Base-by-base conservation (phyloP, 2,113 vertebrate genomes). In the Xyliphius kryptos region DNA sequence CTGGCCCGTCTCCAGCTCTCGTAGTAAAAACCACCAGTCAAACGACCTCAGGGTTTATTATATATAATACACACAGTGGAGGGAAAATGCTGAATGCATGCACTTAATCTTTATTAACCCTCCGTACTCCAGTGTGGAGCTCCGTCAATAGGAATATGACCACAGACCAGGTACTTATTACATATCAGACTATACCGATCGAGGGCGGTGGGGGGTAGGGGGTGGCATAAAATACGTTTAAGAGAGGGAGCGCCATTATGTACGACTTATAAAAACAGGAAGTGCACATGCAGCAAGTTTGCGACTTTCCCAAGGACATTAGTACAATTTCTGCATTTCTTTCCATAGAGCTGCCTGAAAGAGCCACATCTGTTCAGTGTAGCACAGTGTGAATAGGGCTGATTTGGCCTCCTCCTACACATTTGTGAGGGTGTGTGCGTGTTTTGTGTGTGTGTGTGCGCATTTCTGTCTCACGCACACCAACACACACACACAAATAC, bases 81-180 rank as follows among this genome's bases (percentile, higher is more conserved):
- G 9, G 54, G 19, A 59, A 46, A 59, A 60, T 10, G 70, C 72
- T 69, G 49, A 77, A 77, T 70, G 66, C 68, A 72, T 80, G 60
- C 58, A 44, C 69, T 70, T 8, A 21, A 15, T 63, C 3, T 14
- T 41, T 53, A 46, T 59, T 47, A 14, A 8, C 43, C n/a, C 20
- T 41, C 26, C 4, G 4, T 6, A 6, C 4, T 32, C 26, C 26
- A 32, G 26, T 6, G 26, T 32, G 26, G 26, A 6, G 26, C 26
- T 3, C 26, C 26, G 26, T 32, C 26, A 6, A 32, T 32, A 32
- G 1, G 26, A 6, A 32, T 3, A 32, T 6, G 4, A 6, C 26
- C 26, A 32, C 1, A 6, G 26, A 32, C 4, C 26, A 6, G 26
- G 26, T 32, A 32, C 26, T 32, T 6, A 32, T 32, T 32, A 32